Evolutionary conservation across 2,888 invertebrate species (phyloP), one percentile per base, ranked within the genome.

Genomic region (Malacosoma neustria): DNA sequence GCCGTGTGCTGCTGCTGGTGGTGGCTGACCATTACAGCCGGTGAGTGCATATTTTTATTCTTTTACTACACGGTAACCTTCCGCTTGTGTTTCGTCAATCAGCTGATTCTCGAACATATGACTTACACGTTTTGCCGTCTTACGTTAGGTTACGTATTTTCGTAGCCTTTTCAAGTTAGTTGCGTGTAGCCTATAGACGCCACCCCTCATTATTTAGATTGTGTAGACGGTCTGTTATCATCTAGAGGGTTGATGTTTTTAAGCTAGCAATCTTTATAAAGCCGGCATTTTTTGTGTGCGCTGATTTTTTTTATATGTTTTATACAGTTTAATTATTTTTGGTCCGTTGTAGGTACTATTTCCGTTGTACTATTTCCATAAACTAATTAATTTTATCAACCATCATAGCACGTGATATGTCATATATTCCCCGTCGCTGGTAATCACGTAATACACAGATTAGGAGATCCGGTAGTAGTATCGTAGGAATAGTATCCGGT

Each of bases 1-100:
- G 75, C 79, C 84, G 82, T 72, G 75, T 80, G 76, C 75, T 81
- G 72, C 71, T 77, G 74, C 76, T 81, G 81, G 79, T 86, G 84
- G 84, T 85, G 84, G 85, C 81, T 85, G 72, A 73, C 74, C 59
- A 65, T 72, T 65, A 75, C 84, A 76, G 79, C 82, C 84, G 86
- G 86, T 87, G 61, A 85, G 85, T 85, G 74, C 70, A 32, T 14
- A 32, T 14, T 13, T 32, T 13, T 13, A 32, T n/a, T 13, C 5
- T 14, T 32, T 32, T 5, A 32, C 14, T 11, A 32, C 7, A 12
- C n/a, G 7, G 12, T 13, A 32, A 32, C 32, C 12, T 13, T 11
- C 33, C 15, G 22, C 22, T 22, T 22, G 5, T 22, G 22, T 29
- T n/a, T 38, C 37, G 40, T 31, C 49, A 54, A 71, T 62, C 81